These are phyloP conservation scores for Plutomurus gul DNA, from an alignment of 1,140 invertebrate genomes.

Conservation along the genomic window DNA sequence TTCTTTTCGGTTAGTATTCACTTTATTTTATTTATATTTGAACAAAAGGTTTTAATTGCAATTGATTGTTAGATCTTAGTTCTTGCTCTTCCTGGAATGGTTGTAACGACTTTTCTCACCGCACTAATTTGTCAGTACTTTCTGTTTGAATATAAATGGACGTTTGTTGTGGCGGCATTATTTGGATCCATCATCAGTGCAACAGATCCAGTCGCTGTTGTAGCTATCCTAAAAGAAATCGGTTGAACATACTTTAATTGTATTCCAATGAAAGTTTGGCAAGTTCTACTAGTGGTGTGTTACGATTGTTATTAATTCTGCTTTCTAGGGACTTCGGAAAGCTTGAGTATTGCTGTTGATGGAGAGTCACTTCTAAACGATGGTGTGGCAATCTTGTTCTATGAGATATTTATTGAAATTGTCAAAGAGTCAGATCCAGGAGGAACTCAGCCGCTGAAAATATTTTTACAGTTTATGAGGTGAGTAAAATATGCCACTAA, in stretches of 20 bases:
- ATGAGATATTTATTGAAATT: conserved; percentile 54
- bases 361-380: conserved; percentile 62
- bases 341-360: conserved; percentile 59
- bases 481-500: too few relatives aligned
- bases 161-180: conserved; percentile 54
- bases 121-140: conserved; percentile 55
- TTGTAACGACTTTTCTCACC: conserved; percentile 57
- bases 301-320: neutral
- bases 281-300: neutral
- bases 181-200: conserved; percentile 60
- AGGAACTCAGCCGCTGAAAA: neutral
- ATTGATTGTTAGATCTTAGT: conserved; percentile 16
- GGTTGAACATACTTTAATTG: conserved; percentile 45
- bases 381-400: conserved; percentile 61
- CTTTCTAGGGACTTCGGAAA: conserved; percentile 55
- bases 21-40: too few relatives aligned
- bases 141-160: conserved; percentile 54
- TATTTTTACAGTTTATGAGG: neutral
- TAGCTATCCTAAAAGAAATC: conserved; percentile 59
- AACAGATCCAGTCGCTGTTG: conserved; percentile 61
- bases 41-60: neutral
- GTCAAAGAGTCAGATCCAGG: neutral
- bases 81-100: conserved; percentile 36
- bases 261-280: neutral
- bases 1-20: too few relatives aligned